phyloP scores from a whole-genome alignment of 2,797 vertebrate genomes.

The Acanthornis magna region DNA sequence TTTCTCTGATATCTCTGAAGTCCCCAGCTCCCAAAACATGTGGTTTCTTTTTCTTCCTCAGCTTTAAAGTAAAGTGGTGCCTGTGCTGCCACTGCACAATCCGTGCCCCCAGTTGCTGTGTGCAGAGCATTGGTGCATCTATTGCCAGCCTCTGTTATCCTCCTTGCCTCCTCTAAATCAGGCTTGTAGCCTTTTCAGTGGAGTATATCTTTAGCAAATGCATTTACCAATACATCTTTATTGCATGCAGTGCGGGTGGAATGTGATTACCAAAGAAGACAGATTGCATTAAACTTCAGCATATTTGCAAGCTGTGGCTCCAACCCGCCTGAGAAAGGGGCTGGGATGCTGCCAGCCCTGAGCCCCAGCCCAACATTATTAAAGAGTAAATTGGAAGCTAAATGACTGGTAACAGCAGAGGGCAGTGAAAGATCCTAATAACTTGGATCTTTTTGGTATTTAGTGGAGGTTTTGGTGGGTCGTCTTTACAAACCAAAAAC shows the following conservation, averaged over 20 bases:
- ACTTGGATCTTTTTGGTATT: not conserved
- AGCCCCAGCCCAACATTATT: constrained; percentile 20
- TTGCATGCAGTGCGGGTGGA: constrained; percentile 49
- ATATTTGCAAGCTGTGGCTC: constrained; percentile 62
- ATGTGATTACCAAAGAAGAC: constrained; percentile 72
- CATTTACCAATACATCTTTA: constrained; percentile 71
- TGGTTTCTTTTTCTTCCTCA: constrained; percentile 46
- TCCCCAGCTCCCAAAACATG: constrained; percentile 34
- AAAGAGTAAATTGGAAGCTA: constrained; percentile 34
- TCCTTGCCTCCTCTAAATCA: constrained; percentile 32
- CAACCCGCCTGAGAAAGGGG: constrained; percentile 31
- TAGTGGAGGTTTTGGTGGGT: not conserved
- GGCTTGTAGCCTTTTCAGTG: constrained; percentile 37
- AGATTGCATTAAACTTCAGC: constrained; percentile 70
- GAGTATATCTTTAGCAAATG: constrained; percentile 68
- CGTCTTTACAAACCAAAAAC: not conserved
- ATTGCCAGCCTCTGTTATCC: constrained; percentile 28
- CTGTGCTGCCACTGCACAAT: not conserved
- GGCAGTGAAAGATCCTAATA: constrained; percentile 44
- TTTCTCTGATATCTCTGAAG: constrained; percentile 46
- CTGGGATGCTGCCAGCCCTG: constrained; percentile 61
- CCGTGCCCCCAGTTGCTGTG: not conserved
- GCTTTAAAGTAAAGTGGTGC: constrained; percentile 30
- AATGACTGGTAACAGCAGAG: constrained; percentile 51
- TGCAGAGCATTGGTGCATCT: not conserved